Conservation (phyloP, 2,113 vertebrate genomes). For the Ptilorrhoa leucosticta region DNA sequence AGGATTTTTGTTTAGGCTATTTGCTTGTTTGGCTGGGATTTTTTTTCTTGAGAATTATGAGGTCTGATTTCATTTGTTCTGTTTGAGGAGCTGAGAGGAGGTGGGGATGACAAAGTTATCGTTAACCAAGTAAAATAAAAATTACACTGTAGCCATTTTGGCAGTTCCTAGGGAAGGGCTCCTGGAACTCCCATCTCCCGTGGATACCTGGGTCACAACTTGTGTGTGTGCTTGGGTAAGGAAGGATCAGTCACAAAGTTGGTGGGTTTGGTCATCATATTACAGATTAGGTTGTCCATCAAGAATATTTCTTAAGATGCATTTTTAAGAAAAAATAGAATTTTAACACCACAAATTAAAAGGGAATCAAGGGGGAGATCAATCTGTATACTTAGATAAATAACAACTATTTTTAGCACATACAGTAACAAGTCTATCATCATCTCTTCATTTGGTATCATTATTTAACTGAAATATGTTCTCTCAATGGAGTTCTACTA, state of each 20-base stretch:
- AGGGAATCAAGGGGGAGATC: background rate
- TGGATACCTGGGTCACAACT: background rate
- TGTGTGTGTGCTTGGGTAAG: background rate
- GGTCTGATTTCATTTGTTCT: background rate
- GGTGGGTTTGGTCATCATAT: background rate
- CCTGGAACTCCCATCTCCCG: background rate
- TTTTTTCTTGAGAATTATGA: background rate
- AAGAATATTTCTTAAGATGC: background rate
- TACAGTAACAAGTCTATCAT: background rate
- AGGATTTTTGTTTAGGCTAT: background rate
- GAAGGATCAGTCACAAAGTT: background rate
- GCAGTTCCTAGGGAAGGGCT: background rate
- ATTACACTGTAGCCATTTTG: background rate
- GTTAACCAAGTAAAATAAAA: background rate
- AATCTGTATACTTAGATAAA: background rate
- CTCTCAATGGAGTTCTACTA: constrained; percentile 32
- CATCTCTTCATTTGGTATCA: background rate
- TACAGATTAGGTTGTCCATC: background rate
- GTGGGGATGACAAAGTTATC: background rate
- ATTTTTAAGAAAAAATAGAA: background rate
- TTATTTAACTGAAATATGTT: constrained; percentile 18
- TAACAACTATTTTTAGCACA: background rate
- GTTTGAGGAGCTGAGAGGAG: background rate
- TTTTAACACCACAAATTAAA: background rate
- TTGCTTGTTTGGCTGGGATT: rapidly evolving